Evolutionary conservation across 2,113 vertebrate species (phyloP).

Genomic region (Pomatostomus ruficeps): DNA sequence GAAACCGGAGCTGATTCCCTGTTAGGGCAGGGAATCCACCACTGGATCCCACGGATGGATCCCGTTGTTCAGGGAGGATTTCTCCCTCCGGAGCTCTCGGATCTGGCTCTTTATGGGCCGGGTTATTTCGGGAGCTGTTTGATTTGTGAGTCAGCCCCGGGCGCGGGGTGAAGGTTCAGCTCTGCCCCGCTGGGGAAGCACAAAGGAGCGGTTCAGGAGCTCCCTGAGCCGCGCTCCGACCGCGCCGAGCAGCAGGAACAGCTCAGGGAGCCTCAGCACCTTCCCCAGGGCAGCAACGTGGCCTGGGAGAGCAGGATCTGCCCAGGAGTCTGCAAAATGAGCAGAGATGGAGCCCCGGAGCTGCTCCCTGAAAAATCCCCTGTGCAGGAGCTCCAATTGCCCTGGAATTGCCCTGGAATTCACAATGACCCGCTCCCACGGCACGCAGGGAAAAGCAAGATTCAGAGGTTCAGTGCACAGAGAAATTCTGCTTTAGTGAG

Average conservation of each 20-base stretch:
- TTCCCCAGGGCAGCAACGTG: accelerated
- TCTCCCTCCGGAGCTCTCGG: not conserved
- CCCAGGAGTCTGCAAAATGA: not conserved
- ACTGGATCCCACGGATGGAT: not conserved
- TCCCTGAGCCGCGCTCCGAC: not conserved
- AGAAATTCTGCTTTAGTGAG: accelerated
- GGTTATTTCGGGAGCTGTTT: slow-evolving; percentile 29
- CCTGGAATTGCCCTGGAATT: accelerated
- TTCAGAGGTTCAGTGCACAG: not conserved
- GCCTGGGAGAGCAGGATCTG: not conserved
- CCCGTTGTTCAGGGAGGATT: not conserved
- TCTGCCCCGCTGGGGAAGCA: not conserved
- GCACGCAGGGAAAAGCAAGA: accelerated
- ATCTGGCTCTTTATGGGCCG: not conserved
- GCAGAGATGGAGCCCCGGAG: not conserved
- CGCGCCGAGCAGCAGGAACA: not conserved
- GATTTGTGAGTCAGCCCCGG: slow-evolving; percentile 48
- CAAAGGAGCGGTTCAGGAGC: slow-evolving; percentile 7
- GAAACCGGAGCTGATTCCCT: no score
- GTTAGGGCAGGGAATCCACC: not conserved
- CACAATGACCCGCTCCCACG: accelerated
- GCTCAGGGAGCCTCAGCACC: not conserved
- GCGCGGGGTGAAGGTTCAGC: slow-evolving; percentile 45
- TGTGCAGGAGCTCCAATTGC: not conserved
- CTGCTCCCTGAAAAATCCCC: not conserved